Conservation (phyloP, 2,888 invertebrate genomes). For the Anthrax anthrax region DNA sequence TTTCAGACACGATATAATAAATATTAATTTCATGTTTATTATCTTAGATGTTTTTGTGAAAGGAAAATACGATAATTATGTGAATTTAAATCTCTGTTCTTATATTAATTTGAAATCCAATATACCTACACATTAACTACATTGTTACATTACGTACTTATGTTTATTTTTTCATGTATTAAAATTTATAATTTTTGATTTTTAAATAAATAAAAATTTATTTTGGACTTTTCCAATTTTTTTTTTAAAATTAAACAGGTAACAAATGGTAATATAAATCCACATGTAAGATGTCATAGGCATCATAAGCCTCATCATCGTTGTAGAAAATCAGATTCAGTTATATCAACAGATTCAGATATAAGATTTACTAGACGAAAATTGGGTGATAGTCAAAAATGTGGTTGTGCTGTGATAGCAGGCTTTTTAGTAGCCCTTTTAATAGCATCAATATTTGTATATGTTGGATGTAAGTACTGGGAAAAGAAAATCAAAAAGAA, state of each 20-base stretch:
- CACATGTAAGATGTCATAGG: constrained; percentile 7
- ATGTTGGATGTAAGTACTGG: constrained; percentile 44
- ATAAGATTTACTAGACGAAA: constrained; percentile 77
- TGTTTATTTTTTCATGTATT: too few relatives aligned
- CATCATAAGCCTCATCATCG: constrained; percentile 15
- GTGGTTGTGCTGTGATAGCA: constrained; percentile 76
- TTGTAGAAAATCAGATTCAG: constrained; percentile 51
- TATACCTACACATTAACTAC: too few relatives aligned
- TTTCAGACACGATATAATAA: too few relatives aligned
- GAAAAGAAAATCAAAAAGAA: too few relatives aligned
- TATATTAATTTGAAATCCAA: too few relatives aligned
- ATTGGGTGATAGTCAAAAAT: constrained; percentile 69
- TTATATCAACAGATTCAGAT: constrained; percentile 74
- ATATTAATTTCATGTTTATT: too few relatives aligned
- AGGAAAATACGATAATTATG: too few relatives aligned
- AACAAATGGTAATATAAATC: not conserved
- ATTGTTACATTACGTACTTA: too few relatives aligned
- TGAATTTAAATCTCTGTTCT: too few relatives aligned
- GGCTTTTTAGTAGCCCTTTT: constrained; percentile 68
- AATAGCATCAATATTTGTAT: constrained; percentile 49
- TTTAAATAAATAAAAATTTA: too few relatives aligned
- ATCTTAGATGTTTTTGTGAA: too few relatives aligned
- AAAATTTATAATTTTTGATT: too few relatives aligned
- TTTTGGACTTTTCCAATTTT: not conserved
- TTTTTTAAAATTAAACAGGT: not conserved